These are phyloP conservation scores for Chrysochloris asiatica DNA, from an alignment of 2,113 vertebrate species.

Conservation along the genomic window DNA sequence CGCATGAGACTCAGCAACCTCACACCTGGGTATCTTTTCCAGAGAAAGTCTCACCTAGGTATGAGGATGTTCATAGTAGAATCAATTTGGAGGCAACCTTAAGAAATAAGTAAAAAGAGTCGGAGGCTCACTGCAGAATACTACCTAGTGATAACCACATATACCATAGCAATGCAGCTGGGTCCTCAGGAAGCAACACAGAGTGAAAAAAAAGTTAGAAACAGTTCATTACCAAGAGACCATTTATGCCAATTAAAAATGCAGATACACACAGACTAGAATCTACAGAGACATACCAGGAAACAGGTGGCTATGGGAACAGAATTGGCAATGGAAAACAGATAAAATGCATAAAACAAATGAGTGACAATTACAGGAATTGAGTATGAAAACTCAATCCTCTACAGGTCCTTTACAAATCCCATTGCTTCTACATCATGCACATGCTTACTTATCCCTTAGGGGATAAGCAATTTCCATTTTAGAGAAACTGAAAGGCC, in stretches of 20 bases:
- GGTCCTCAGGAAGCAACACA: not conserved
- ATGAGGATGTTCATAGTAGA: not conserved
- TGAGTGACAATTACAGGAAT: not conserved
- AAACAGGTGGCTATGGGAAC: not conserved
- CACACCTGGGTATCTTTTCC: no score
- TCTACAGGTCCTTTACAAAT: not conserved
- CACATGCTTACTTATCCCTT: not conserved
- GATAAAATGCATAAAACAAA: not conserved
- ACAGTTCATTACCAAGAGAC: not conserved
- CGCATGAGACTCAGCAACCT: not conserved
- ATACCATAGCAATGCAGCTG: not conserved
- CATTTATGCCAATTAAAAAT: constrained; percentile 14
- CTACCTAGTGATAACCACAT: not conserved
- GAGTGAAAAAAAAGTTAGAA: not conserved
- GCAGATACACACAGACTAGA: not conserved
- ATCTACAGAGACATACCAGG: not conserved
- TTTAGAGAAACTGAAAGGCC: not conserved
- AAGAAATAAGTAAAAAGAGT: not conserved
- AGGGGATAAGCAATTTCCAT: not conserved
- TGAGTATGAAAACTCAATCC: constrained; percentile 17
- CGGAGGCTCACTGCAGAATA: not conserved
- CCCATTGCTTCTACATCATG: not conserved
- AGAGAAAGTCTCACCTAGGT: not conserved
- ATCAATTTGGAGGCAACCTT: not conserved
- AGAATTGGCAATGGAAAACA: not conserved